A percentile compares a stretch with the other conserved stretches of the same genome.
Conservation (phyloP, 2,113 vertebrate species). For the Hemiprocne comata region DNA sequence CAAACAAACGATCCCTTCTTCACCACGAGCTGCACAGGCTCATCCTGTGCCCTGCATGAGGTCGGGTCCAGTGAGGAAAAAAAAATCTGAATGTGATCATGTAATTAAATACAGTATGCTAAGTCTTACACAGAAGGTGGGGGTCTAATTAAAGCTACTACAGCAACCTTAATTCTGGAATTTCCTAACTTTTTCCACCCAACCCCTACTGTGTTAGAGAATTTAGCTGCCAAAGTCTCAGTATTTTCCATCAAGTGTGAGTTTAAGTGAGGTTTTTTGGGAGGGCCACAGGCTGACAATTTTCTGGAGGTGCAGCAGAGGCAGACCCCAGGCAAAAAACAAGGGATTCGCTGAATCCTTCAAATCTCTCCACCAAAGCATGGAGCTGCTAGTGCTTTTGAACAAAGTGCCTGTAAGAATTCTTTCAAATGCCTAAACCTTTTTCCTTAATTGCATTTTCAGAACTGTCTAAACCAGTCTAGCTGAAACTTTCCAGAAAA, state of each 20-base stretch:
- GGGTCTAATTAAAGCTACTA: neutral
- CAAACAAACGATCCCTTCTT: neutral
- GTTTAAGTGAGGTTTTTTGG: neutral
- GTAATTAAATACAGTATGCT: neutral
- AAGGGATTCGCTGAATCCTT: neutral
- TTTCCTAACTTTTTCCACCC: constrained; percentile 13
- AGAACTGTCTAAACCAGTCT: constrained; percentile 56
- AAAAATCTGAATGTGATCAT: neutral
- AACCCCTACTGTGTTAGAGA: neutral
- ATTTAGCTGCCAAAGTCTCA: neutral
- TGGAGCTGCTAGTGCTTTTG: neutral
- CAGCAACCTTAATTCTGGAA: neutral
- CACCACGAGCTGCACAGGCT: neutral
- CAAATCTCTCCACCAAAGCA: neutral
- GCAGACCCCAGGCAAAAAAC: neutral
- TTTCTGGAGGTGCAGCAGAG: neutral
- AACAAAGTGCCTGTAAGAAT: neutral
- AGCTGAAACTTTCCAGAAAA: constrained; percentile 67
- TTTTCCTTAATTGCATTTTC: constrained; percentile 60
- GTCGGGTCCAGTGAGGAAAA: neutral
- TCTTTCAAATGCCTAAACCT: constrained; percentile 14
- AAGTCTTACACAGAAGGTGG: neutral
- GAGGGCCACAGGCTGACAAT: neutral
- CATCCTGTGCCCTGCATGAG: neutral
- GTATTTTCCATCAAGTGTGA: neutral